Percentiles rank a stretch among this genome's conserved stretches.
Evolutionary conservation across 2,113 vertebrate genomes (phyloP).

Genomic region (Corvus hawaiiensis): DNA sequence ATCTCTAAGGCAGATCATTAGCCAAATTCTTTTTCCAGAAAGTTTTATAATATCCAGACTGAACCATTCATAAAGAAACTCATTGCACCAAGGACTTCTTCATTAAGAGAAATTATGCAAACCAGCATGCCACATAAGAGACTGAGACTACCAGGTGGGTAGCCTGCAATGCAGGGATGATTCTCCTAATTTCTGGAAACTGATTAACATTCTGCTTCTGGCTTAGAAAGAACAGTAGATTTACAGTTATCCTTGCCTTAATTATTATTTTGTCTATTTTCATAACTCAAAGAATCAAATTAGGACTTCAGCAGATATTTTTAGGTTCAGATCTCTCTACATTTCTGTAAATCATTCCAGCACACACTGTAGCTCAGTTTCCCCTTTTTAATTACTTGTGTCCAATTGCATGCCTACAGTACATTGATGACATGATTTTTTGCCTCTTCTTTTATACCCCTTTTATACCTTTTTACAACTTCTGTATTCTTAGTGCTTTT

Average conservation of each 20-base stretch:
- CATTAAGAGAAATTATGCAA: slow-evolving; percentile 18
- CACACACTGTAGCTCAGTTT: not conserved
- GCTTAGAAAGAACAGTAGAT: not conserved
- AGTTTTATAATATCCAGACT: not conserved
- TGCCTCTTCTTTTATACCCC: too few species aligned
- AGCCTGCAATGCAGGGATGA: not conserved
- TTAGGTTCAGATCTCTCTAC: not conserved
- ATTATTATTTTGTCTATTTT: slow-evolving; percentile 4
- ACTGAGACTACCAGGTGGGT: not conserved
- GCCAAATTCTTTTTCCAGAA: not conserved
- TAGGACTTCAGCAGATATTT: not conserved
- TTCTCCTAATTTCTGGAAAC: not conserved
- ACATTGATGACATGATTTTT: too few species aligned
- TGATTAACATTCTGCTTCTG: not conserved
- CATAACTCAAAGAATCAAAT: not conserved
- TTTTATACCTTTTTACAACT: too few species aligned
- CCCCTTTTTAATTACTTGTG: not conserved
- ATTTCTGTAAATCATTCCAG: not conserved
- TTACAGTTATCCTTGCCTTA: not conserved
- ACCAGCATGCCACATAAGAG: not conserved
- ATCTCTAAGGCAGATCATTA: not conserved
- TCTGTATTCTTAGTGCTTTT: too few species aligned
- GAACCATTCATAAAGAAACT: not conserved
- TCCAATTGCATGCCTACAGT: not conserved
- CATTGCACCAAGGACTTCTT: not conserved